Conservation (phyloP, 1,140 invertebrate genomes). For the Saxidomus purpurata region DNA sequence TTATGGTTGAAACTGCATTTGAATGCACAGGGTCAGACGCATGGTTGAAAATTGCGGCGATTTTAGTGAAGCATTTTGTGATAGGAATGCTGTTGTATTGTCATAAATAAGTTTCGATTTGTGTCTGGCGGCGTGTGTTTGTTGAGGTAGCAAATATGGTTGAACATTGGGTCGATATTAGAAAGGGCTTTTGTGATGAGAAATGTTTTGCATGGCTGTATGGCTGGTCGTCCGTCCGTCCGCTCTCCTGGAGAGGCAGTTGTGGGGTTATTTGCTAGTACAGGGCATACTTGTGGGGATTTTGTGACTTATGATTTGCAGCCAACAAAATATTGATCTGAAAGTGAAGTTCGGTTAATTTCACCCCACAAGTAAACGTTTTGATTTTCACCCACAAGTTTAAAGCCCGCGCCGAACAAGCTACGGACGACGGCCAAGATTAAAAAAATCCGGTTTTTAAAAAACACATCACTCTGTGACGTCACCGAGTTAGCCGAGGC, state of each 20-base stretch:
- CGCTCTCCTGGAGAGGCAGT: background rate
- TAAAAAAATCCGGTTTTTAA: background rate
- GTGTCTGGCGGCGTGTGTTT: too few relatives aligned
- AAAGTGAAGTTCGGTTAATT: background rate
- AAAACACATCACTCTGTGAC: background rate
- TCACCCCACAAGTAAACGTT: background rate
- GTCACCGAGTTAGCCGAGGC: background rate
- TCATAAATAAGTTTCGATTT: too few relatives aligned
- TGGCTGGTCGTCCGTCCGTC: too few relatives aligned
- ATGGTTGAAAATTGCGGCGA: too few relatives aligned
- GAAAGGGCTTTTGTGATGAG: too few relatives aligned
- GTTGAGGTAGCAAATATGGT: too few relatives aligned
- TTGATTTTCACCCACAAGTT: conserved; percentile 19
- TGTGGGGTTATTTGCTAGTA: conserved; percentile 17
- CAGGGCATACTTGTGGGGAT: background rate
- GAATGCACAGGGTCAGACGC: too few relatives aligned
- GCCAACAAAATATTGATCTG: background rate
- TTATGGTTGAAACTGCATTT: too few relatives aligned
- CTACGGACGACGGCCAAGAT: conserved; percentile 5
- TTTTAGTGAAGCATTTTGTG: too few relatives aligned
- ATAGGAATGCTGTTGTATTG: too few relatives aligned
- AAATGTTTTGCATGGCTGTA: too few relatives aligned
- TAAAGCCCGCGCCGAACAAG: background rate
- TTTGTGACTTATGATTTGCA: conserved; percentile 9
- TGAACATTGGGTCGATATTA: too few relatives aligned